Base-by-base conservation (phyloP, 2,888 invertebrate species). In the Cheilosia grossa region DNA sequence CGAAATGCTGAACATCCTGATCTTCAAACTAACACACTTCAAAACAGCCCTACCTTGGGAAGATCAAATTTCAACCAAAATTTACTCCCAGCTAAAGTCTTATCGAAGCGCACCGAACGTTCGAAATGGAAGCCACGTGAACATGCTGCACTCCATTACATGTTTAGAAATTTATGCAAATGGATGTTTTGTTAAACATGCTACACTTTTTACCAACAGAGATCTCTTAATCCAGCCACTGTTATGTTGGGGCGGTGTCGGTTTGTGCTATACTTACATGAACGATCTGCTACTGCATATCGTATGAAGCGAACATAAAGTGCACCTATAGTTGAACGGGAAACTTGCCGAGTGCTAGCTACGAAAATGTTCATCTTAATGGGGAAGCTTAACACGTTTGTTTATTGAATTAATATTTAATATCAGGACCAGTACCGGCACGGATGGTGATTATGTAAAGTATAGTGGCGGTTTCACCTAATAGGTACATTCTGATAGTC, bases 361-460 rank as follows among this genome's bases (percentile, higher is more conserved):
- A 59, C 51, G 81, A 81, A 42, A 72, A 77, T 58, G 73, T 66
- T 81, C 56, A 63, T 44, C 73, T 82, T 82, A 83, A 83, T 83
- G 74, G 83, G 74, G 83, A 79, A 74, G 83, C 74, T 79, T 54
- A 74, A 83, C 83, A 83, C 69, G 83, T 74, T 74, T 83, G 74
- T 74, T 83, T 83, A 79, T 79, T 83, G 79, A 83, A 79, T 79
- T 83, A 83, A 83, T 83, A 83, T 83, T 83, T 69, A 74, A 79
- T 83, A 79, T 74, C 33, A 51, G 51, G 37, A 40, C 72, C 49
- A 40, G 63, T 37, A 19, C 19, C 27, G 64, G 58, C 27, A 59
- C 56, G 67, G 47, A 70, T 70, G 75, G 58, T 82, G 78, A 82
- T 78, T 78, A 73, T 67, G 13, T 37, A 13, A 37, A 54, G 56